Conservation (phyloP, 2,888 invertebrate genomes). For the Xestoiulus laeticollis region DNA sequence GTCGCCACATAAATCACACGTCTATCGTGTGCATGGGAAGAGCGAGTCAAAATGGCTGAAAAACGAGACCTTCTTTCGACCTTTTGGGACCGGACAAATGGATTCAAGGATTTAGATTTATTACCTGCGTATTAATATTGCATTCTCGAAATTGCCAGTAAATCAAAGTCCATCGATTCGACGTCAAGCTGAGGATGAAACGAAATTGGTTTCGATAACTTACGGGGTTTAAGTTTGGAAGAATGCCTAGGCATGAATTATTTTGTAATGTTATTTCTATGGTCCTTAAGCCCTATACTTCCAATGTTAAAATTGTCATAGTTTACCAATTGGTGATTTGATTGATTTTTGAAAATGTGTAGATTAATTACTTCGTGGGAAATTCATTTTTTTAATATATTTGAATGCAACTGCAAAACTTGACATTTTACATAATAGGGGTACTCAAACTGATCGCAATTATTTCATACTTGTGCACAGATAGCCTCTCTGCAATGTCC, state of each 20-base stretch:
- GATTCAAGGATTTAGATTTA: not conserved
- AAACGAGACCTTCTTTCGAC: not conserved
- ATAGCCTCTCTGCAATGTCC: too few relatives aligned
- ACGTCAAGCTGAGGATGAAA: not conserved
- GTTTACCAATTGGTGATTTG: not conserved
- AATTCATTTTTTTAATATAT: too few relatives aligned
- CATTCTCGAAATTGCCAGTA: not conserved
- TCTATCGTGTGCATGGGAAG: not conserved
- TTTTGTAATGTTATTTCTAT: not conserved
- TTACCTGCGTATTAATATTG: not conserved
- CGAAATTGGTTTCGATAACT: not conserved
- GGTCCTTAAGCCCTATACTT: not conserved
- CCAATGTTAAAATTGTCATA: not conserved
- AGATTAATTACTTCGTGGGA: too few relatives aligned
- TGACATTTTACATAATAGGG: too few relatives aligned
- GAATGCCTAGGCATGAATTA: not conserved
- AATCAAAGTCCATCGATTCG: not conserved
- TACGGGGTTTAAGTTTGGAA: not conserved
- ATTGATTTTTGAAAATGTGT: too few relatives aligned
- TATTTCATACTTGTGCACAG: too few relatives aligned
- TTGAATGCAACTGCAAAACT: too few relatives aligned
- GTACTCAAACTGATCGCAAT: too few relatives aligned
- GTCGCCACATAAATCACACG: slow-evolving; percentile 16
- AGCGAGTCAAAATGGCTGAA: not conserved
- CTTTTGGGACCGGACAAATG: slow-evolving; percentile 28